phyloP scores from a whole-genome alignment of 2,888 invertebrate genomes.

The Julus scandinavius region DNA sequence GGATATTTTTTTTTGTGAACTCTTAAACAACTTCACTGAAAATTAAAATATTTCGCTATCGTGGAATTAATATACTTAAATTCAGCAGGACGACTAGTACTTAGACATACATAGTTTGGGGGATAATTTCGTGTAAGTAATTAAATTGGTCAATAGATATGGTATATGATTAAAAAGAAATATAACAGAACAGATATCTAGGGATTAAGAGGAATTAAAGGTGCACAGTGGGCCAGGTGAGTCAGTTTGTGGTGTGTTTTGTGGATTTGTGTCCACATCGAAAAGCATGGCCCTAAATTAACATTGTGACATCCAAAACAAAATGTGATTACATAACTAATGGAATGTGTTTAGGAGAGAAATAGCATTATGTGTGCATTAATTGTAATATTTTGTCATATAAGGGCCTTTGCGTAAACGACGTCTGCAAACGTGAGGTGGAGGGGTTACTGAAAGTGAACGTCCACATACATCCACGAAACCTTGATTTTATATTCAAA shows the following conservation, averaged over 20 bases:
- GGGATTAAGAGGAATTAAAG: conserved; percentile 44
- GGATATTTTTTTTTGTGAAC: neutral
- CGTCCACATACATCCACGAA: too few relatives aligned
- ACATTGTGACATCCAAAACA: neutral
- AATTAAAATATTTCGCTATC: conserved; percentile 13
- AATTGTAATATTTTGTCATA: neutral
- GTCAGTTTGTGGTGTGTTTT: conserved; percentile 47
- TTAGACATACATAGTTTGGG: neutral
- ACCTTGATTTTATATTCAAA: too few relatives aligned
- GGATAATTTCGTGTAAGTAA: neutral
- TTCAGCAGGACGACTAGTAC: neutral
- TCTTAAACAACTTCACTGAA: neutral
- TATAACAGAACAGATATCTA: neutral
- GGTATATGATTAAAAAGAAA: neutral
- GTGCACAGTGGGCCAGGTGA: conserved; percentile 53
- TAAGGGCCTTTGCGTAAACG: neutral
- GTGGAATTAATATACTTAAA: neutral
- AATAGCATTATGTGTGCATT: neutral
- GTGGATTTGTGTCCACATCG: conserved; percentile 21
- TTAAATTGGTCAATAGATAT: neutral
- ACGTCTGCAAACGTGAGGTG: neutral
- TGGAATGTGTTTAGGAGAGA: conserved; percentile 5
- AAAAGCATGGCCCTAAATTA: conserved; percentile 43
- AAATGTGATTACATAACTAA: neutral
- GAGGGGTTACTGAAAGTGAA: neutral